Conservation (phyloP, 2,888 invertebrate species). For the Eupithecia insigniata region DNA sequence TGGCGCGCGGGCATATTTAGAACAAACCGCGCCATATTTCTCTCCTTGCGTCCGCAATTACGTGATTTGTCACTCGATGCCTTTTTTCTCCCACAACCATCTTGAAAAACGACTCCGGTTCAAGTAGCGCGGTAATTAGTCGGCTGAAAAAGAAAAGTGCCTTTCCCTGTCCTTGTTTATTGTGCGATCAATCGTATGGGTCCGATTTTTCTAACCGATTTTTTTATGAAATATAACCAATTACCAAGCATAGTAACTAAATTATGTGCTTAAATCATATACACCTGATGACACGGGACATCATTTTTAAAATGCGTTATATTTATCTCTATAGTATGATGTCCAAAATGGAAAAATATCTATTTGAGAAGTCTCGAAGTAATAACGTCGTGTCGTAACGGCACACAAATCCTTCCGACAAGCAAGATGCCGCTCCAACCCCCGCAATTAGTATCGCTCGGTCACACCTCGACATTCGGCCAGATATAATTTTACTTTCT, state of each 20-base stretch:
- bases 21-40: slow-evolving; percentile 80
- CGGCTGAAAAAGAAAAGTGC: slow-evolving; percentile 78
- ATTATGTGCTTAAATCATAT: not conserved
- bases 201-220: too few species aligned
- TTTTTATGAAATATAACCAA: slow-evolving; percentile 44
- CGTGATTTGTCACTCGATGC: slow-evolving; percentile 81
- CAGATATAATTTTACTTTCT: slow-evolving; percentile 81
- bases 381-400: slow-evolving; percentile 53
- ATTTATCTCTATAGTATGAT: not conserved
- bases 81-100: slow-evolving; percentile 62
- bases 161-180: slow-evolving; percentile 68
- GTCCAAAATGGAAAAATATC: slow-evolving; percentile 27
- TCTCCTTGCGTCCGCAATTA: slow-evolving; percentile 80
- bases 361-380: slow-evolving; percentile 57
- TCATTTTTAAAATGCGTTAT: not conserved
- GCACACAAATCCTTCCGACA: slow-evolving; percentile 72
- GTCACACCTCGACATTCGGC: slow-evolving; percentile 81
- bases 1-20: slow-evolving; percentile 73
- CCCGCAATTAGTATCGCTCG: slow-evolving; percentile 82
- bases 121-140: slow-evolving; percentile 75
- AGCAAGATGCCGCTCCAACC: slow-evolving; percentile 64
- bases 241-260: slow-evolving; percentile 24
- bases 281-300: not conserved
- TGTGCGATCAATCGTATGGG: slow-evolving; percentile 63
- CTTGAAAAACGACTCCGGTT: slow-evolving; percentile 76